Base-by-base conservation (phyloP, 2,113 vertebrate genomes). In the Pipa parva region DNA sequence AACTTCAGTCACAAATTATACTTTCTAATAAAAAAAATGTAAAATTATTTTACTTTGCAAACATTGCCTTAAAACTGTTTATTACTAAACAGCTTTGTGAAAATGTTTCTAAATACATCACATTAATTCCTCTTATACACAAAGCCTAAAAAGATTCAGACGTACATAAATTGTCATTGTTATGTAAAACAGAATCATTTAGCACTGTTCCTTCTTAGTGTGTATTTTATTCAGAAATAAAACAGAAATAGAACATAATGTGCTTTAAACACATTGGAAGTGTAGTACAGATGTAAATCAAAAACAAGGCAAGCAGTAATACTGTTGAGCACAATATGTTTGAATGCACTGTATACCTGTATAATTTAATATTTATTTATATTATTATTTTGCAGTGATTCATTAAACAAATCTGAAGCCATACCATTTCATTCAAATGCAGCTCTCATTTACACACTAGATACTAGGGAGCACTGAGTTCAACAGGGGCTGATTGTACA, bases 221-320 rank as follows among this genome's bases (percentile, higher is more conserved):
- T 26, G 56, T 39, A 31, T 68, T 68, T 68, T 51, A 68, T 68
- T n/a, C n/a, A n/a, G n/a, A n/a, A n/a, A n/a, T 68, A 68, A 39
- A 68, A 28, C 27, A 46, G 63, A 57, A 67, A 57, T 36, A 67
- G 52, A 58, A 48, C 39, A 49, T 45, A 45, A 57, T 67, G 56
- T 29, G 45, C 25, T 70, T 60, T 28, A 42, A 70, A 24, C 29
- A 70, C 66, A 51, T 60, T 69, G 66, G 29, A 46, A 69, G n/a
- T n/a, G n/a, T n/a, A 68, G 60, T 69, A 60, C 28, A 69, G 29
- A 51, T 60, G 42, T 46, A 60, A 61, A 60, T 59, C 56, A 59
- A 60, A 63, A 29, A 50, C n/a, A 52, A 51, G 45, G 18, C 21
- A 33, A n/a, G 13, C 39, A 48, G 8, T 56, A 39, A 26, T 65